Evolutionary conservation across 2,797 vertebrate genomes (phyloP), one percentile per base, ranked within the genome.

Genomic region (Gallinago stenura): DNA sequence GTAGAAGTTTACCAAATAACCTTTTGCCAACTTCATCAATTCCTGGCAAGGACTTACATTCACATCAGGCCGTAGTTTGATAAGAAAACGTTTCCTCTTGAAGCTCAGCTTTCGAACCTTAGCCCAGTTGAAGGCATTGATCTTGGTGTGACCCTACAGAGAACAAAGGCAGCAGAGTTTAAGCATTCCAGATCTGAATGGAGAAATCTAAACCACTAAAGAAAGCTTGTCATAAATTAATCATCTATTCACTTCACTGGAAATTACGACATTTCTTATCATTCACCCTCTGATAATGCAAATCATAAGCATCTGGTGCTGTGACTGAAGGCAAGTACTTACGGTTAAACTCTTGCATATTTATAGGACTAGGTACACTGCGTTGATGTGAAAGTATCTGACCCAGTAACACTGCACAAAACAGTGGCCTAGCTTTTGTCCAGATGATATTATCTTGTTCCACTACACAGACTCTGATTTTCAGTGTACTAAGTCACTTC

Each of bases 101-200:
- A 99, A 99, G 97, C 99, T 99, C 98, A 99, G 98, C 97, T 99
- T 99, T 76, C 99, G 99, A 89, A 99, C 98, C 97, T 99, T 99
- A 65, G 99, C 99, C 99, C 99, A 99, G 97, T 99, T 99, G 97
- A 99, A 99, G 96, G 98, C 98, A 87, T 99, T 99, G 95, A 99
- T 99, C 98, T 98, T 99, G 14, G 99, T 99, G 96, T 99, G 98
- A 95, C 99, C 99, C 99, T 99, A 89, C 30, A 90, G 65, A 82
- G 69, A 93, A 92, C 41, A 95, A 95, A 91, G 20, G 5, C 90
- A 95, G 70, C 31, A 70, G 92, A 69, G 11, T 73, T 93, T 57
- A 85, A 78, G 78, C 26, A 58, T 48, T 89, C 33, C 51, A 87
- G 64, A 60, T n/a, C 31, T 3, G 1, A 93, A 90, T 25, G 68